Evolutionary conservation across 1,140 invertebrate genomes (phyloP), one percentile per base, ranked within the genome.

Genomic region (Melanaphis sacchari): DNA sequence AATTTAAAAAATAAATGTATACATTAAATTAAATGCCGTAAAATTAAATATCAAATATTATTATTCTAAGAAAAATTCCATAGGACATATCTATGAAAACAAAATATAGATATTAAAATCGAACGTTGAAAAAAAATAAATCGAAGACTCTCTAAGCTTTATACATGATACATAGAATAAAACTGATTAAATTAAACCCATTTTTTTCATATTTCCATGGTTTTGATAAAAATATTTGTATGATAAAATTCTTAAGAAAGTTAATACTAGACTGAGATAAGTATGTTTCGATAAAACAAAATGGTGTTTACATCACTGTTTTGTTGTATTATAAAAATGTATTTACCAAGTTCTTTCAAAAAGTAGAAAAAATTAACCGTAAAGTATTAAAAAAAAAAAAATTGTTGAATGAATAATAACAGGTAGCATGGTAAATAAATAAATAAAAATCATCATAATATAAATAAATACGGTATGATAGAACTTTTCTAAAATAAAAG

Each of bases 41-140:
- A n/a, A 76, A n/a, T n/a, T 76, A 18, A 76, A n/a, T n/a, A 76
- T 76, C 59, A 76, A n/a, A 76, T 76, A 76, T 76, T n/a, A 66
- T 66, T 15, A n/a, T 76, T n/a, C 31, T 76, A n/a, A n/a, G 4
- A n/a, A n/a, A 1, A 21, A n/a, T n/a, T 54, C 24, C 7, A 26
- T 54, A 54, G 24, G 26, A 54, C 24, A 54, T 76, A 76, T 2
- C 15, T 76, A n/a, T 4, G 26, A 31, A 15, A 31, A 31, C 59
- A 15, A 66, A n/a, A n/a, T 66, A 15, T 66, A 43, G 9, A 9
- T 43, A 66, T 66, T 66, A 31, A 66, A 66, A 66, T n/a, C 9
- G 31, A 66, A 66, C 9, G 31, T 66, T n/a, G 9, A 9, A 66
- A n/a, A 66, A 66, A 66, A 26, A 31, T 31, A 31, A 66, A 59